Evolutionary conservation across 1,140 invertebrate genomes (phyloP).

Genomic region (Formica exsecta): DNA sequence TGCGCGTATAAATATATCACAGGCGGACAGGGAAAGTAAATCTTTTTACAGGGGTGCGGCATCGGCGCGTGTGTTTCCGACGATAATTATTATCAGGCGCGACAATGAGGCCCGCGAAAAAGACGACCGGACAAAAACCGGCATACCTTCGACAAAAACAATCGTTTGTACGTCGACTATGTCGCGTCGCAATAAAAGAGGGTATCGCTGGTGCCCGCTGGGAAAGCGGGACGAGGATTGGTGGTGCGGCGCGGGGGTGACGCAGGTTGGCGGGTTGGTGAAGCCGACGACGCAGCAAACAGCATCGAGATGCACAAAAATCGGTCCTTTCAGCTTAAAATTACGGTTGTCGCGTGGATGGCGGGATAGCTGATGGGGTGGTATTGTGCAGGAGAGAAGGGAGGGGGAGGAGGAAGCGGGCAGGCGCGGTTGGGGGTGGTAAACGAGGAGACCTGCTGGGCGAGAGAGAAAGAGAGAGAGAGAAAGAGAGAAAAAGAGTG

Average conservation of each 20-base stretch:
- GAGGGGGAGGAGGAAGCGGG: slow-evolving; percentile 39
- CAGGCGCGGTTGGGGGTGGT: slow-evolving; percentile 61
- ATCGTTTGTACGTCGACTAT: slow-evolving; percentile 70
- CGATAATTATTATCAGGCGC: slow-evolving; percentile 60
- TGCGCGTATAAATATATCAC: slow-evolving; percentile 60
- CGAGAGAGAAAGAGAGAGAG: slow-evolving; percentile 32
- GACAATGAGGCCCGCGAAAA: slow-evolving; percentile 57
- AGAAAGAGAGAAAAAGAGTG: too few species aligned
- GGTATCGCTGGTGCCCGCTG: slow-evolving; percentile 48
- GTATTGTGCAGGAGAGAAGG: slow-evolving; percentile 71
- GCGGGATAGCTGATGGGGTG: slow-evolving; percentile 76
- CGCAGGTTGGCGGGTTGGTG: slow-evolving; percentile 65
- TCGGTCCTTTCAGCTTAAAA: slow-evolving; percentile 83
- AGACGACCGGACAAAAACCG: slow-evolving; percentile 61
- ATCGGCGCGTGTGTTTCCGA: slow-evolving; percentile 46
- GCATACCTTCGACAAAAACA: slow-evolving; percentile 67
- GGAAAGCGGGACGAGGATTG: slow-evolving; percentile 42
- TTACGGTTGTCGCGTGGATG: slow-evolving; percentile 80
- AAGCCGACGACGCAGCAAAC: slow-evolving; percentile 78
- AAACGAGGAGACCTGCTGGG: slow-evolving; percentile 37
- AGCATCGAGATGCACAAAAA: slow-evolving; percentile 80
- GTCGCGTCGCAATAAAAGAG: slow-evolving; percentile 61
- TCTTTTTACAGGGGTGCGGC: slow-evolving; percentile 41
- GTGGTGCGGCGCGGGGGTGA: neutral
- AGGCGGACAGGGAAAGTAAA: slow-evolving; percentile 29